These are phyloP conservation scores for Pocillopora meandrina DNA, from an alignment of 92 coral and sea anemone genomes.

Conservation along the genomic window DNA sequence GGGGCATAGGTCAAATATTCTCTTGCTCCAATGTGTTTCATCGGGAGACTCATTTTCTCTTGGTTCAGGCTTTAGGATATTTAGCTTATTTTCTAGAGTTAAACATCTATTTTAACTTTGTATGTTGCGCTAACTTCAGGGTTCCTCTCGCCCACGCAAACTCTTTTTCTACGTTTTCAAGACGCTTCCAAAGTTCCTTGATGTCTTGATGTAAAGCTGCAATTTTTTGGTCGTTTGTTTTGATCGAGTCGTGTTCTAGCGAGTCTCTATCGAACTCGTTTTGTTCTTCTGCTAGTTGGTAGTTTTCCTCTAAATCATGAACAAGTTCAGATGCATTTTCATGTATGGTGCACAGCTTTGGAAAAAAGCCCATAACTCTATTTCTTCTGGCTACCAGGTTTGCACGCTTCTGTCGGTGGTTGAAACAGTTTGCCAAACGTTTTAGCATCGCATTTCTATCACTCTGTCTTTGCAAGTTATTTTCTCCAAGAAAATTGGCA, in stretches of 20 bases:
- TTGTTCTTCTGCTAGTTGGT: neutral
- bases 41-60: neutral
- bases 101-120: neutral
- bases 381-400: neutral
- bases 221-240: constrained; percentile 19
- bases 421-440: constrained; percentile 27
- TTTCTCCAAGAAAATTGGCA: neutral
- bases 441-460: constrained; percentile 19
- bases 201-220: constrained; percentile 45
- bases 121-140: neutral
- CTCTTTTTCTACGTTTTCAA: constrained; percentile 50
- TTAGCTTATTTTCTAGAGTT: neutral
- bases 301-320: neutral
- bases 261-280: neutral
- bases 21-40: neutral
- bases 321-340: constrained; percentile 36
- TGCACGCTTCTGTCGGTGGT: neutral
- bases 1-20: no score
- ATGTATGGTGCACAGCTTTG: constrained; percentile 18
- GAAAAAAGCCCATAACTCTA: constrained; percentile 24
- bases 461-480: neutral
- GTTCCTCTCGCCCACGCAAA: constrained; percentile 38
- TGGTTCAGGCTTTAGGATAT: no score
- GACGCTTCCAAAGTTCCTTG: constrained; percentile 50
- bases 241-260: neutral